Conservation (phyloP, 2,888 invertebrate genomes). For the Mythimna pallens region DNA sequence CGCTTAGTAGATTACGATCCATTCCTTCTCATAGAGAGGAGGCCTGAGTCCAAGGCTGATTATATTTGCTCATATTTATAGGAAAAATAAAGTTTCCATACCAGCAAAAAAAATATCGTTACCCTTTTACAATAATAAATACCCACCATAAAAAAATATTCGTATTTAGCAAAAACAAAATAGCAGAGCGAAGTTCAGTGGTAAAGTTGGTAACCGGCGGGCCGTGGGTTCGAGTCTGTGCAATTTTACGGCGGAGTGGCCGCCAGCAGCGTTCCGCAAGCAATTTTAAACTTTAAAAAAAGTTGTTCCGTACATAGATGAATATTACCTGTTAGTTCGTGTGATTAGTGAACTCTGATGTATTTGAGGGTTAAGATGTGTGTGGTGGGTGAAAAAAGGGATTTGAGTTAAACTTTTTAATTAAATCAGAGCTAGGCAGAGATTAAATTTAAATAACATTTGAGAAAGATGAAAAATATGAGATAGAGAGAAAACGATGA, state of each 20-base stretch:
- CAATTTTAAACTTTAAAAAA: conserved; percentile 81
- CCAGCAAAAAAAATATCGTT: neutral
- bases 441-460: no score
- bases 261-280: conserved; percentile 63
- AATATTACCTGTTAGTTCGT: conserved; percentile 71
- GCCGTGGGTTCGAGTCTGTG: conserved; percentile 73
- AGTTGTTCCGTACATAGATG: conserved; percentile 69
- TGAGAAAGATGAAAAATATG: no score
- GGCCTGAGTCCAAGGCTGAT: no score
- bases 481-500: no score
- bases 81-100: no score
- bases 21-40: no score
- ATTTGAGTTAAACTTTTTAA: neutral
- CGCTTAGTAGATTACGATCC: no score
- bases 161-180: conserved; percentile 73
- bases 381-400: neutral
- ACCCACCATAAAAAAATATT: conserved; percentile 33
- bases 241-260: conserved; percentile 76
- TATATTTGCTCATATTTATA: no score
- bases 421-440: neutral
- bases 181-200: conserved; percentile 71
- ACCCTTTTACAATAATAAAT: conserved; percentile 28
- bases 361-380: conserved; percentile 18
- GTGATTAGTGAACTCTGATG: conserved; percentile 49
- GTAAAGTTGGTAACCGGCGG: conserved; percentile 77